Base-by-base conservation (phyloP, 1,140 invertebrate genomes). In the Eubasilissa regina region DNA sequence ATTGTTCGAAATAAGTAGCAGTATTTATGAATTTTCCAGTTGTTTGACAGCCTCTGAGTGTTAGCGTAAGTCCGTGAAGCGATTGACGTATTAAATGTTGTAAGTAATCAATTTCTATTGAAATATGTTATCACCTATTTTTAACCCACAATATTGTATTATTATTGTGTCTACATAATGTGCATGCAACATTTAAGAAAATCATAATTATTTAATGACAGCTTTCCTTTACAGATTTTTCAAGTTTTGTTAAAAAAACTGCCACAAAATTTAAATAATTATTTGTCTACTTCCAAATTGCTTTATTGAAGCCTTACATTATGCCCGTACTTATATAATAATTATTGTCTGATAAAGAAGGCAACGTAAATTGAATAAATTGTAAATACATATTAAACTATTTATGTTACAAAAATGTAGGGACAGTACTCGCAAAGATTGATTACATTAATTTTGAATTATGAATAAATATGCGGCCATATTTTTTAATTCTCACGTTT, bases 381-480 rank as follows among this genome's bases (percentile, higher is more conserved):
- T 47, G 60, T 62, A 35, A 43, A 62, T 21, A 35, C 25, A 35
- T 35, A 35, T 21, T 62, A 45, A 19, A 48, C 19, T 51, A 70
- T 45, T 19, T 70, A 47, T 66, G 35, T 43, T 25, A 66, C 0
- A 35, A 25, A 66, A 47, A 70, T 56, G 72, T 74, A 74, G 72
- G 72, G 51, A 74, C 68, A 58, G 72, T 45, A 74, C 72, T 74
- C 72, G 72, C 72, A 58, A 56, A n/a, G 47, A 48, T 74, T 56
- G 13, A 56, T 15, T 74, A 56, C 44, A 48, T 35, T 25, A 47
- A 25, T 48, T 51, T 51, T 55, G 68, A 25, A 55, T 58, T 75
- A 76, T 35, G 19, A 66, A 47, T 75, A 47, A 47, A 75, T 25
- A n/a, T 51, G 47, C 58, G 19, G 75, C 75, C 75, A 77, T 77